Evolutionary conservation across 2,797 vertebrate species (phyloP), one percentile per base, ranked within the genome.

Genomic region (Kryptolebias ocellatus): DNA sequence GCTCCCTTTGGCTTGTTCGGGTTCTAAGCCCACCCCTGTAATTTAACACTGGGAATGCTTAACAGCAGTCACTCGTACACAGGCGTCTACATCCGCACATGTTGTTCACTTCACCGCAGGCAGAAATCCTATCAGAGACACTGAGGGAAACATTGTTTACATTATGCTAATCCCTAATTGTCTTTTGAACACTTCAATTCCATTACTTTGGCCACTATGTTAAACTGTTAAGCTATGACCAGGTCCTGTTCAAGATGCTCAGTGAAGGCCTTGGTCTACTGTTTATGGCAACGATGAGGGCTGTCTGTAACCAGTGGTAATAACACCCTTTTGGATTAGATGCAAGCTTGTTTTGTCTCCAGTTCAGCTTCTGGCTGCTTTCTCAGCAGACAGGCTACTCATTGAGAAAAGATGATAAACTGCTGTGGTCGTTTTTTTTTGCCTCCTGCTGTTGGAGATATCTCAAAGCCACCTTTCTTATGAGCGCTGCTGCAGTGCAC

Each of bases 11-110:
- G 79, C 83, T 79, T 86, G 87, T 87, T 87, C 72, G 66, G 84
- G 80, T 77, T 77, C 72, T 79, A 70, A 78, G 61, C 72, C 72
- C 66, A 10, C 47, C 57, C 34, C 49, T 78, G 85, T 89, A 90
- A 89, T 89, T 85, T 81, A 89, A 86, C 64, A 89, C 85, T 76
- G 73, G 80, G 73, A 87, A 88, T 73, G 81, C 76, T 90, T 84
- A 85, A 81, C 89, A 82, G 79, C 77, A 81, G 74, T 86, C 83
- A 79, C 79, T 90, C 85, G 84, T 81, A 83, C 76, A 74, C 58
- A 65, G 78, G 72, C 79, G 56, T 76, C 83, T 80, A 78, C 83
- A 83, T 90, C 84, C 83, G 74, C 85, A 80, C 80, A 80, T 79
- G 90, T 83, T 87, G 60, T 78, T 86, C 79, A 81, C 73, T 81